Evolutionary conservation across 2,888 invertebrate species (phyloP).

Genomic region (Drosophila flavopinicola): DNA sequence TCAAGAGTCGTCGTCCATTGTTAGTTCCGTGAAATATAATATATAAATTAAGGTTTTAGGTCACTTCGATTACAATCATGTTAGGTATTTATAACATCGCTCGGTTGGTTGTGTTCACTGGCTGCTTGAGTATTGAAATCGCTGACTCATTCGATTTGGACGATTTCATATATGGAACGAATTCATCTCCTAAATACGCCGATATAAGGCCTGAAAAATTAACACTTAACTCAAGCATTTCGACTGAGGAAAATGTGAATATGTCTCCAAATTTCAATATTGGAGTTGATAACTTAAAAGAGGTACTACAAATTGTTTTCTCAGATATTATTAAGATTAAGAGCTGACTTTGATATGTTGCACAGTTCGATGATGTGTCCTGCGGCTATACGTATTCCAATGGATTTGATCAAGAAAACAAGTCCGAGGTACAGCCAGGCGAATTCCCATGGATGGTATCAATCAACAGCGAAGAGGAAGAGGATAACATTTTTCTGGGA

Average conservation of each 20-base stretch:
- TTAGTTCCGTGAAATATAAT: no score
- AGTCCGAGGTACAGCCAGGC: slow-evolving; percentile 1
- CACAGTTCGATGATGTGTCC: background rate
- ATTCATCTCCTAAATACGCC: no score
- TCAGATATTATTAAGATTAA: background rate
- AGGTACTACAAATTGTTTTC: background rate
- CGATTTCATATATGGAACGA: no score
- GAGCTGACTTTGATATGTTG: background rate
- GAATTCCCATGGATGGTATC: slow-evolving; percentile 37
- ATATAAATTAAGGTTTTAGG: no score
- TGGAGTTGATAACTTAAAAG: no score
- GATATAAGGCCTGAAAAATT: no score
- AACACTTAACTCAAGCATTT: no score
- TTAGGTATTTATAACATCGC: background rate
- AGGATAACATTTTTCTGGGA: background rate
- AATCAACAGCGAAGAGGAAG: rapidly evolving
- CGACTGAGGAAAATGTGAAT: no score
- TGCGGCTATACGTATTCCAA: slow-evolving; percentile 16
- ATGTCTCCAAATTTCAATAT: no score
- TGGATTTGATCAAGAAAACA: background rate
- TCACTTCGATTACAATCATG: slow-evolving; percentile 14
- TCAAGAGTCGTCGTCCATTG: background rate
- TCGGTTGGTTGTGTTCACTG: background rate
- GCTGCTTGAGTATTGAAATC: background rate
- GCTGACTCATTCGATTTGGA: background rate